Conservation (phyloP, 2,797 vertebrate species). For the Sphenopsis melanotis region DNA sequence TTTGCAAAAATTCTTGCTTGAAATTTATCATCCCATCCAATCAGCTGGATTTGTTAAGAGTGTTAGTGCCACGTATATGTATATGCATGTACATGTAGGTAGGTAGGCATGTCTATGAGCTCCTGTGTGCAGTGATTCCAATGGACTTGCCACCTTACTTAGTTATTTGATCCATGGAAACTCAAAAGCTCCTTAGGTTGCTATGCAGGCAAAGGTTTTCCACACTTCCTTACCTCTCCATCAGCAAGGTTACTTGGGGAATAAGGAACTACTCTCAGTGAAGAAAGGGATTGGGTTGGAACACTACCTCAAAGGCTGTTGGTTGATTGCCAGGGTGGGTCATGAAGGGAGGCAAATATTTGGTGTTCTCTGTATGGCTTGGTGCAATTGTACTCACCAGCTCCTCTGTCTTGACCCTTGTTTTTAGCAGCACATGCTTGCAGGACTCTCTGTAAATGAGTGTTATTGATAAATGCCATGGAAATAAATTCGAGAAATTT, state of each 20-base stretch:
- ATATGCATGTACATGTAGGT: neutral
- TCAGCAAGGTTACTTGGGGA: rapidly evolving
- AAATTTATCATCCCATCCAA: neutral
- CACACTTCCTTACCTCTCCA: neutral
- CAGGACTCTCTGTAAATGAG: neutral
- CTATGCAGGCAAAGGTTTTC: neutral
- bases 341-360: neutral
- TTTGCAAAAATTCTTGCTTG: neutral
- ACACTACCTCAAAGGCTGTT: neutral
- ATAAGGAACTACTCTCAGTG: neutral
- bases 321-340: neutral
- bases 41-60: neutral
- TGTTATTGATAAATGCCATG: neutral
- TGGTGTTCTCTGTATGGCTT: neutral
- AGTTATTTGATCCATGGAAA: neutral
- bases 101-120: neutral
- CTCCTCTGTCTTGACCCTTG: neutral
- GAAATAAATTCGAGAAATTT: neutral
- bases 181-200: neutral
- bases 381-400: neutral
- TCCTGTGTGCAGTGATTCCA: neutral
- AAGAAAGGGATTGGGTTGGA: neutral
- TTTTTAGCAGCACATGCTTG: neutral
- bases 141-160: neutral
- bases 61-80: neutral